Conservation (phyloP, 2,888 invertebrate genomes). For the Cephus nigrinus region DNA sequence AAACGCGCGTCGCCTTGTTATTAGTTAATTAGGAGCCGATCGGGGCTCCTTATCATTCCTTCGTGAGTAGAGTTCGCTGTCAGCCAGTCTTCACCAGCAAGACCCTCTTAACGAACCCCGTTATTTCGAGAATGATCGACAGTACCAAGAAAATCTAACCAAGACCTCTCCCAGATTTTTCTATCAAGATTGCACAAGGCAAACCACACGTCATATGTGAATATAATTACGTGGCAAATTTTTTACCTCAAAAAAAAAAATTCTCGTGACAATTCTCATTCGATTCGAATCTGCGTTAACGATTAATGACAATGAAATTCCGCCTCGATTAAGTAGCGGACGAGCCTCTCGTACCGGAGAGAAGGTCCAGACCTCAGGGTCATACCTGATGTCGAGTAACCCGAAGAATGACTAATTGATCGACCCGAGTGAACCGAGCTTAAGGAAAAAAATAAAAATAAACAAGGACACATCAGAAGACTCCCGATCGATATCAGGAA, state of each 20-base stretch:
- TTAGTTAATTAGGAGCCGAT: constrained; percentile 44
- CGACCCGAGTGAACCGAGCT: not conserved
- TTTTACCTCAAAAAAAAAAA: no score
- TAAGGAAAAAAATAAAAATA: not conserved
- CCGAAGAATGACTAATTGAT: not conserved
- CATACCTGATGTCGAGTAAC: not conserved
- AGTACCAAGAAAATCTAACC: not conserved
- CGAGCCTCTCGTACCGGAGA: not conserved
- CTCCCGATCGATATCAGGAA: not conserved
- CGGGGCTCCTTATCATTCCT: constrained; percentile 36
- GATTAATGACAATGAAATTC: not conserved
- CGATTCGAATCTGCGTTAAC: not conserved
- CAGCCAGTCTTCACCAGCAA: not conserved
- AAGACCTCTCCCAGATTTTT: not conserved
- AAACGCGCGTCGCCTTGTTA: constrained; percentile 36
- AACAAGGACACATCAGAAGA: not conserved
- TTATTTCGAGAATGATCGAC: not conserved
- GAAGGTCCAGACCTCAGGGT: not conserved
- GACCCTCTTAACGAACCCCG: not conserved
- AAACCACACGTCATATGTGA: no score
- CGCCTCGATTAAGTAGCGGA: not conserved
- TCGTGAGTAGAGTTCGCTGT: constrained; percentile 13
- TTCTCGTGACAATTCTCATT: no score
- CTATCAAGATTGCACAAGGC: no score
- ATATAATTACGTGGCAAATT: no score